phyloP scores from a whole-genome alignment of 2,797 vertebrate genomes.

The Pogoniulus pusillus region DNA sequence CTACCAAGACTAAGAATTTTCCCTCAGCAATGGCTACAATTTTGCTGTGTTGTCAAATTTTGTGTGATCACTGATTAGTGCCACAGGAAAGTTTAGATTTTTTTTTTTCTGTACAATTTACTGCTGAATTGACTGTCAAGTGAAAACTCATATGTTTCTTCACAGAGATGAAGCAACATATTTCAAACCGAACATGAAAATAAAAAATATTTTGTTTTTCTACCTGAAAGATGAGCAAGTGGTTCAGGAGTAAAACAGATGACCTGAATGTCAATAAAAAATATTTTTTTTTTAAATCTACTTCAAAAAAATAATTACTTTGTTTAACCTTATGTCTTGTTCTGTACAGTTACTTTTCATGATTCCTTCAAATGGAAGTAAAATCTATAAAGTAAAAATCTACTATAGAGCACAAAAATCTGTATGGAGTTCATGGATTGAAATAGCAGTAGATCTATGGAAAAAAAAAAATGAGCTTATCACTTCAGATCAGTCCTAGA shows the following conservation, averaged over 20 bases:
- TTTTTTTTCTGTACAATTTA: constrained; percentile 53
- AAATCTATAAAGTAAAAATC: background rate
- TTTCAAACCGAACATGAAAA: background rate
- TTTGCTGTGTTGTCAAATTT: constrained; percentile 66
- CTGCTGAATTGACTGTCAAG: background rate
- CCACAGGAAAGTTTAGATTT: background rate
- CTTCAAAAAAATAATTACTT: background rate
- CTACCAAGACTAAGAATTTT: constrained; percentile 56
- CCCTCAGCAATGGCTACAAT: constrained; percentile 29
- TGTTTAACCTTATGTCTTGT: background rate
- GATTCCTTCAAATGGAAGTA: background rate
- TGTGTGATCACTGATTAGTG: constrained; percentile 56
- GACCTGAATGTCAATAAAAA: too few relatives aligned
- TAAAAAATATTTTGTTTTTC: background rate
- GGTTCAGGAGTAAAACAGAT: too few relatives aligned
- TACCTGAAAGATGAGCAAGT: background rate
- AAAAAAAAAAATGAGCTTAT: background rate
- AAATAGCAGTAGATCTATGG: background rate
- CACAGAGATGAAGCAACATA: background rate
- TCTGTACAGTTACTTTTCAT: background rate
- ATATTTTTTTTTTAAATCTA: too few relatives aligned
- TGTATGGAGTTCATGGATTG: background rate
- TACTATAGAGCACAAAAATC: background rate
- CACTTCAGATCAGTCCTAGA: background rate
- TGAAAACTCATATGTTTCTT: background rate